Conservation (phyloP, 2,888 invertebrate species). For the Mythimna lalbum region DNA sequence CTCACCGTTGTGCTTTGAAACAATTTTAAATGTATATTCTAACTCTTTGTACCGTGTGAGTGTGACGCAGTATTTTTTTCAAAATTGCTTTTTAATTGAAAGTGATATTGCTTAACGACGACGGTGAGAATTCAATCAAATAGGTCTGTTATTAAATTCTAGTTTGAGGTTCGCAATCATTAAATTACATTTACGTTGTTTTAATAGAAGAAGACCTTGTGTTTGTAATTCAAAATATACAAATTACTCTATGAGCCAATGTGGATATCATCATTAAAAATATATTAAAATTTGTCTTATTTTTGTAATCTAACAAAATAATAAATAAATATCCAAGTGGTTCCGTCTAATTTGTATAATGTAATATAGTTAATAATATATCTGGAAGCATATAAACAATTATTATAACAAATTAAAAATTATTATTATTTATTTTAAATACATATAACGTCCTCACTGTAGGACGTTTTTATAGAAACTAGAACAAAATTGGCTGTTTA, state of each 20-base stretch:
- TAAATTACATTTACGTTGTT: slow-evolving; percentile 34
- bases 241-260: neutral
- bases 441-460: too few species aligned
- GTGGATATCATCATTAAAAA: slow-evolving; percentile 26
- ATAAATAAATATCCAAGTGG: too few species aligned
- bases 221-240: slow-evolving; percentile 9
- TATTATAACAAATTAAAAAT: too few species aligned
- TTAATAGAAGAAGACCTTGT: slow-evolving; percentile 13
- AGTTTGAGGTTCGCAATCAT: slow-evolving; percentile 46
- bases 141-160: slow-evolving; percentile 42
- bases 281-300: slow-evolving; percentile 6
- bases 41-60: slow-evolving; percentile 58
- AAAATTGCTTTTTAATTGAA: slow-evolving; percentile 66
- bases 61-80: slow-evolving; percentile 57
- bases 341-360: too few species aligned
- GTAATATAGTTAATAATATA: too few species aligned
- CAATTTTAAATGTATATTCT: slow-evolving; percentile 47
- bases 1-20: slow-evolving; percentile 61
- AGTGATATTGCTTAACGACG: slow-evolving; percentile 57
- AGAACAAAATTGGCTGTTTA: neutral
- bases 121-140: slow-evolving; percentile 32
- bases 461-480: neutral
- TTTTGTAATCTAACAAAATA: neutral
- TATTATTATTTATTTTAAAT: too few species aligned
- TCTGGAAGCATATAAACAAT: too few species aligned